A percentile compares a stretch with the other conserved stretches of the same genome.
Evolutionary conservation across 2,888 invertebrate genomes (phyloP).

Genomic region (Eretmocerus hayati): DNA sequence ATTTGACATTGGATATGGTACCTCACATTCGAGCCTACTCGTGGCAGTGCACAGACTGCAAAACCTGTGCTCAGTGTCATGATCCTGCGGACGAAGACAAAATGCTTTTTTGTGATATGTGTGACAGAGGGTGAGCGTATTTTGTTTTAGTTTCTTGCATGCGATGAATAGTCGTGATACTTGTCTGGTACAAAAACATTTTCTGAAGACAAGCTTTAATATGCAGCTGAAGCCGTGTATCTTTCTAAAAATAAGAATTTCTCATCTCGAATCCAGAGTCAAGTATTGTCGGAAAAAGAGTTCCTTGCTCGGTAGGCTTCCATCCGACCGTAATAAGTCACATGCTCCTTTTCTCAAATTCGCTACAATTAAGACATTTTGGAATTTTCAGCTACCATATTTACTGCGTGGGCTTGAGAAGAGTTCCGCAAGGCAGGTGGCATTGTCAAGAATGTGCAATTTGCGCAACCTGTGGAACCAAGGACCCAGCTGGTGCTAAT

Average conservation of each 20-base stretch:
- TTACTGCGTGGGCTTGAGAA: slow-evolving; percentile 76
- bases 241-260: no score
- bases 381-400: slow-evolving; percentile 64
- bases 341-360: no score
- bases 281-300: no score
- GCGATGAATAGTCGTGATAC: no score
- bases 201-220: no score
- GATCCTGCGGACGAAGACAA: slow-evolving; percentile 79
- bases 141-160: no score
- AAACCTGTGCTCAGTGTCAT: slow-evolving; percentile 78
- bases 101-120: slow-evolving; percentile 91
- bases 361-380: no score
- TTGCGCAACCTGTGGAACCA: slow-evolving; percentile 52
- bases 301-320: no score
- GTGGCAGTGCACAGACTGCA: slow-evolving; percentile 93
- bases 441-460: slow-evolving; percentile 76
- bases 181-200: no score
- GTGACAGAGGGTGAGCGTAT: slow-evolving; percentile 70
- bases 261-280: no score
- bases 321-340: no score
- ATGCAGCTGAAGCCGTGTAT: no score
- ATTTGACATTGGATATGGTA: slow-evolving; percentile 75
- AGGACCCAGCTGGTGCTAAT: slow-evolving; percentile 47
- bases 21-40: slow-evolving; percentile 76
- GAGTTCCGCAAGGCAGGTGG: slow-evolving; percentile 83